A percentile compares a stretch with the other conserved stretches of the same genome.
Evolutionary conservation across 2,888 invertebrate genomes (phyloP).

Genomic region (Caenorhabditis imperialis): DNA sequence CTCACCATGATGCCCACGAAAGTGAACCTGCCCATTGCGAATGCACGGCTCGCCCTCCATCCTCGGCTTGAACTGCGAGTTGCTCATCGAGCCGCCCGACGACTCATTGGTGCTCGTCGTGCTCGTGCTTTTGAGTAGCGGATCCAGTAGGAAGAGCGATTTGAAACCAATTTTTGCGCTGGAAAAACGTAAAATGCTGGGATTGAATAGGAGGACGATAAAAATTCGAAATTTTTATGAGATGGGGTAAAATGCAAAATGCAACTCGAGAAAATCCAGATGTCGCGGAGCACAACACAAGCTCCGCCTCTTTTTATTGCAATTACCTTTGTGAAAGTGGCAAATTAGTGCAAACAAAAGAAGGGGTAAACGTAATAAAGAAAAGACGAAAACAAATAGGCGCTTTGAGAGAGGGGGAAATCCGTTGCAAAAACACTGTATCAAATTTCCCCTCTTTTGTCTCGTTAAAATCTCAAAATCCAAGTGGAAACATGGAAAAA

Average conservation of each 20-base stretch:
- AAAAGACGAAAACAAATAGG: constrained; percentile 25
- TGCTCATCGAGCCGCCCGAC: constrained; percentile 28
- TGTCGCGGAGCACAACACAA: too few relatives aligned
- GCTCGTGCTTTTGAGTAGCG: constrained; percentile 23
- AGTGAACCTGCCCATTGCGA: constrained; percentile 29
- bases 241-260: too few relatives aligned
- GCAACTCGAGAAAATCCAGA: constrained; percentile 14
- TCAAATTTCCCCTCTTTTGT: constrained; percentile 23
- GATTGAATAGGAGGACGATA: constrained; percentile 12
- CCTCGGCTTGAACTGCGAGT: constrained; percentile 13
- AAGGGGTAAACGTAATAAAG: constrained; percentile 23
- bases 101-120: constrained; percentile 13
- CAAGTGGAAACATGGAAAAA: constrained; percentile 21
- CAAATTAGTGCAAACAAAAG: constrained; percentile 7
- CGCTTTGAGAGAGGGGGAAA: not conserved
- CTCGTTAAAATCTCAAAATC: constrained; percentile 1
- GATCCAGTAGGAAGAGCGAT: constrained; percentile 12
- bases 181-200: not conserved
- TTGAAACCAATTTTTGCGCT: constrained; percentile 21
- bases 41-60: constrained; percentile 59
- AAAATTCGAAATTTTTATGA: constrained; percentile 31
- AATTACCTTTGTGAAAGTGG: not conserved
- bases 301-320: too few relatives aligned
- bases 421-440: constrained; percentile 26
- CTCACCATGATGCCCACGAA: constrained; percentile 13